phyloP scores from a whole-genome alignment of 1,140 invertebrate species.

The Oppia nitens region DNA sequence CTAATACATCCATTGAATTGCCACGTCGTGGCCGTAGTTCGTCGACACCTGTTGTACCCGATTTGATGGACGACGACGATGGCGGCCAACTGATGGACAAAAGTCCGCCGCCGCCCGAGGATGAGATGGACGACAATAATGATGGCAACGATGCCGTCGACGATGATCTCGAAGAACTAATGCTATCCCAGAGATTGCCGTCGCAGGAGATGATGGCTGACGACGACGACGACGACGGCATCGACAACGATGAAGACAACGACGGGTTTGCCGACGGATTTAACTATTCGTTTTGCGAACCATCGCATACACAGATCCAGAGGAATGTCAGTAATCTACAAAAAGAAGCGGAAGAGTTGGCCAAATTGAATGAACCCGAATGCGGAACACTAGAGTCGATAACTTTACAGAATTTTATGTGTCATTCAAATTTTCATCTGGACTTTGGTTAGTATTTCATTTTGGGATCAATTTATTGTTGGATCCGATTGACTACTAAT shows the following conservation, averaged over 20 bases:
- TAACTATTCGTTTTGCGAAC: background rate
- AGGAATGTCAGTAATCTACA: background rate
- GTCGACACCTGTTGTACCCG: too few relatives aligned
- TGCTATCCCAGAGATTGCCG: too few relatives aligned
- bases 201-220: too few relatives aligned
- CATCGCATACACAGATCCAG: background rate
- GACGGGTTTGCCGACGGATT: background rate
- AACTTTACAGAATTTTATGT: conserved; percentile 75
- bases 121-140: too few relatives aligned
- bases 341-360: background rate
- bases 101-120: too few relatives aligned
- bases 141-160: too few relatives aligned
- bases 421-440: conserved; percentile 60
- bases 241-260: background rate
- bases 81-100: too few relatives aligned
- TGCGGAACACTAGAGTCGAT: conserved; percentile 55
- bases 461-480: background rate
- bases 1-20: too few relatives aligned
- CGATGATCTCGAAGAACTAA: too few relatives aligned
- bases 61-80: too few relatives aligned
- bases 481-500: background rate
- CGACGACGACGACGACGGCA: background rate
- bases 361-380: background rate
- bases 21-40: too few relatives aligned
- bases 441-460: conserved; percentile 33